Conservation (phyloP, 2,797 vertebrate species). For the Sarcophilus harrisii region DNA sequence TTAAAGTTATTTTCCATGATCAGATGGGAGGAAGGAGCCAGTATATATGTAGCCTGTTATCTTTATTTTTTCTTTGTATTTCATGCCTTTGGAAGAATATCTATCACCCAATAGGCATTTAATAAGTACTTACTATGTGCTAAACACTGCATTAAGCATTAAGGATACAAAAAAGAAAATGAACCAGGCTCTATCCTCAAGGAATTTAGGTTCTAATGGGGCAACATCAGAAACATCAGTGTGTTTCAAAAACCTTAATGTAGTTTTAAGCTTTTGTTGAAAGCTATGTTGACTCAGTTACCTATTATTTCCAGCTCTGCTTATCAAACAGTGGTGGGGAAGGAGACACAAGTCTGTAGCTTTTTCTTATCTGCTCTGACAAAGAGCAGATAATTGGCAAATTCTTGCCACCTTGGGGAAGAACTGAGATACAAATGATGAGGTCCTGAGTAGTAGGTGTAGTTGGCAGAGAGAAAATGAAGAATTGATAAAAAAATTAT, state of each 20-base stretch:
- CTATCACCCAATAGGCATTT: not conserved
- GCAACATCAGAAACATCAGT: not conserved
- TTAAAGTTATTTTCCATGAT: not conserved
- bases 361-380: not conserved
- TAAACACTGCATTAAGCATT: not conserved
- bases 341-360: not conserved
- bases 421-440: not conserved
- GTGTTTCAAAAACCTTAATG: not conserved
- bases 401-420: not conserved
- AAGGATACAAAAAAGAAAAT: not conserved
- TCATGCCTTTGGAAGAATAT: not conserved
- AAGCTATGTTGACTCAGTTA: not conserved
- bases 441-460: too few relatives aligned
- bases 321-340: not conserved
- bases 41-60: not conserved
- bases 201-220: not conserved
- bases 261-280: not conserved
- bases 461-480: too few relatives aligned
- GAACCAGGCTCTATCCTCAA: not conserved
- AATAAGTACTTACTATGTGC: not conserved
- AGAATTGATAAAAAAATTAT: too few relatives aligned
- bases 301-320: not conserved
- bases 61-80: not conserved
- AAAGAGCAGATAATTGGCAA: not conserved
- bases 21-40: not conserved